Base-by-base conservation (phyloP, 2,888 invertebrate genomes). In the Mythimna albipuncta region DNA sequence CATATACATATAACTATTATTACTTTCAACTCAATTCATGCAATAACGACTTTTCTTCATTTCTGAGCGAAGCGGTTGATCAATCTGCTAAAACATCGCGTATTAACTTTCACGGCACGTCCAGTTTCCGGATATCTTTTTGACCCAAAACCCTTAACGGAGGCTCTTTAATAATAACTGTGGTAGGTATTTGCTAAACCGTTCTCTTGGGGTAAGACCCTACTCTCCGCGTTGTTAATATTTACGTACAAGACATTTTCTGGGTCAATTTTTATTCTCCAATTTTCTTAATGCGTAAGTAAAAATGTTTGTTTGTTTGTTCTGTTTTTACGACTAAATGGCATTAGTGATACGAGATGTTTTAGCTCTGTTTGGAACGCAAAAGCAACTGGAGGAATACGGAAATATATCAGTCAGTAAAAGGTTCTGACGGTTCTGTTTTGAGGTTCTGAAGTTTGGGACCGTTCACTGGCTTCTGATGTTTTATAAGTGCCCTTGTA, bases 81-180 rank as follows among this genome's bases (percentile, higher is more conserved):
- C 79, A 64, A 55, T 67, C 50, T 64, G n/a, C 63, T 13, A 59
- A 67, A 78, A 38, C 13, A 59, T 55, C 59, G 32, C 44, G 13
- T 50, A 61, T 77, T 64, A 57, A 55, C 21, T 62, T 78, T 68
- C 77, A 47, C 52, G 10, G 35, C 77, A 77, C 79, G 77, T 77
- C 11, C n/a, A 3, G 19, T 19, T 77, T 73, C 79, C 77, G 72
- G 73, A 68, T 78, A 79, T 68, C 61, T 66, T 50, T 73, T 68
- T 47, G 73, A 55, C 77, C 79, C 67, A 21, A 64, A 68, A 77
- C 64, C 79, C 61, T 68, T 68, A 64, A 73, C 50, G 61, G 67
- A 35, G 63, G 47, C 61, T 57, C 52, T 77, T 77, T 78, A 64
- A 77, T 73, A 77, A 73, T 77, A 78, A 78, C 73, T 57, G 67